Base-by-base conservation (phyloP, 1,140 invertebrate genomes). In the Samia ricini region DNA sequence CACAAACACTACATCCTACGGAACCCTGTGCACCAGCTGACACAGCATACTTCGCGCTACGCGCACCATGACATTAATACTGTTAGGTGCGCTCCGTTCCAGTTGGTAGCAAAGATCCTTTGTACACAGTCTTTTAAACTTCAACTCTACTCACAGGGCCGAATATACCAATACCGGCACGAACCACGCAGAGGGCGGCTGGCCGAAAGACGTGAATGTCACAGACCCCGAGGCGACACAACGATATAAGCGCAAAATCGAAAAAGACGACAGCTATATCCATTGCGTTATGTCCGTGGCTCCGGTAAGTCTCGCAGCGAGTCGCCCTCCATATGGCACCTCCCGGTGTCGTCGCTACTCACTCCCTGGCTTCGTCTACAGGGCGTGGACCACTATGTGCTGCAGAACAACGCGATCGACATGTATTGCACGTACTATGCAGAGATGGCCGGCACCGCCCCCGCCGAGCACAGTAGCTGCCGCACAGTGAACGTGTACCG, bases 201-300 rank as follows among this genome's bases (percentile, higher is more conserved):
- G 98, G 98, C 98, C 98, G 0, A 98, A 97, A 89, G 98, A 99
- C 76, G 94, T 99, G 29, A 98, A 98, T 79, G 93, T 94, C 66
- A 89, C 93, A 5, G 98, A 99, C 84, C 92, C 95, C 1, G 98
- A 99, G 84, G 96, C 98, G 79, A 96, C 95, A 12, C 92, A 92
- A 75, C 91, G 97, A 63, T 99, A 97, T 77, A 93, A 97, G 67
- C 95, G 98, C 58, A 99, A 98, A 91, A 94, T 98, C 22, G 98
- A 99, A 90, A 99, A 99, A 88, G 98, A 99, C 88, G 98, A 99
- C 85, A 91, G 93, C 55, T 99, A 98, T 77, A 94, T 97, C 76
- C 95, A 95, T 66, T 95, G 96, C 63, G 95, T 99, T 72, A 93
- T 95, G 72, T 92, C 95, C 1, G 23, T 69, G 2, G 50, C 76